A percentile compares a stretch with the other conserved stretches of the same genome.
Evolutionary conservation across 64 coral and sea anemone genomes (phyloP).

Genomic region (Stichodactyla mertensii): DNA sequence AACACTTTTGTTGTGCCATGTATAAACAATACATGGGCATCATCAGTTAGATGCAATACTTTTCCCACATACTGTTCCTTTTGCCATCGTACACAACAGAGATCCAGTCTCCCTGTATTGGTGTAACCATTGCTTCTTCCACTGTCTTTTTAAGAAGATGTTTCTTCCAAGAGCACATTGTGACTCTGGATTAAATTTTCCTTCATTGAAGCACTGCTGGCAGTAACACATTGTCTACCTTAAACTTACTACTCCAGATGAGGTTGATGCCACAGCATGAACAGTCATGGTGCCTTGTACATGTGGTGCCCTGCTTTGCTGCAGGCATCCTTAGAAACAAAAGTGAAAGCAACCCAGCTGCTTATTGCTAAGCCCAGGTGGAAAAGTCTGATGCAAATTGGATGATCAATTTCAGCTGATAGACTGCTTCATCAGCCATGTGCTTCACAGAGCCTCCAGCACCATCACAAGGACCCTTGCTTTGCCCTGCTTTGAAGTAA

Average conservation of each 20-base stretch:
- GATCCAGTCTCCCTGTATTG: neutral
- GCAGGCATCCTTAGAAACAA: too few species aligned
- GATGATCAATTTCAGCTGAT: conserved; percentile 25
- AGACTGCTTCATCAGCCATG: conserved; percentile 46
- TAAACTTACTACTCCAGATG: conserved; percentile 11
- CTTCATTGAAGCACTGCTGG: conserved; percentile 6
- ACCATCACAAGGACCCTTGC: conserved; percentile 33
- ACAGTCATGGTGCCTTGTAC: conserved; percentile 42
- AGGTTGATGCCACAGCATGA: conserved; percentile 24
- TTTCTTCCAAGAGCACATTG: conserved; percentile 6
- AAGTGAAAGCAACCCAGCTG: too few species aligned
- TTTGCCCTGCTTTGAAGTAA: conserved; percentile 31
- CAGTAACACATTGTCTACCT: conserved; percentile 26
- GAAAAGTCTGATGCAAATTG: conserved; percentile 37
- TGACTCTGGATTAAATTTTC: neutral
- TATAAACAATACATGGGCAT: conserved; percentile 9
- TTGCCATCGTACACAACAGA: neutral
- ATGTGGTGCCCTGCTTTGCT: too few species aligned
- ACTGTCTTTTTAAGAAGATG: neutral
- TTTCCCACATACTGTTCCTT: conserved; percentile 17
- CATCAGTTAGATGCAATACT: neutral
- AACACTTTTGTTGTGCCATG: neutral
- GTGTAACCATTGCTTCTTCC: neutral
- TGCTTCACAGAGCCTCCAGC: conserved; percentile 19
- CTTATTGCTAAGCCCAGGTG: conserved; percentile 1